These are phyloP conservation scores for Corydoras sp. DNA, from an alignment of 2,113 vertebrate genomes.

Conservation along the genomic window DNA sequence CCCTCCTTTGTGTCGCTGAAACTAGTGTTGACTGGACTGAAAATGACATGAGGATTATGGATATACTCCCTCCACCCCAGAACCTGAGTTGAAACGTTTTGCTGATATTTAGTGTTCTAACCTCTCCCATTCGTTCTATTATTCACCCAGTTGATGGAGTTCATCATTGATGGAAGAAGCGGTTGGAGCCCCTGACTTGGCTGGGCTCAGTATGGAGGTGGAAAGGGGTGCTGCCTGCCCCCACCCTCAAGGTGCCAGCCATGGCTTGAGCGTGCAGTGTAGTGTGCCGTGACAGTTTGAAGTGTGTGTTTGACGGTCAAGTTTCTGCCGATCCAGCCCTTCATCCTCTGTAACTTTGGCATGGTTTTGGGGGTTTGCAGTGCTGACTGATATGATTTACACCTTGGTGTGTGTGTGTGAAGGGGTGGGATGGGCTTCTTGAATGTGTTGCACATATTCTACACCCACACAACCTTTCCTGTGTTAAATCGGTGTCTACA, in stretches of 20 bases:
- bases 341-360: slow-evolving; percentile 40
- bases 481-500: too few relatives aligned
- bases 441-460: too few relatives aligned
- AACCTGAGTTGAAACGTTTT: slow-evolving; percentile 5
- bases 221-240: slow-evolving; percentile 43
- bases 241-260: slow-evolving; percentile 62
- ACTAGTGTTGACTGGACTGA: too few relatives aligned
- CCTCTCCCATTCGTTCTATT: slow-evolving; percentile 28
- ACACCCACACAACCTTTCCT: too few relatives aligned
- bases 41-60: too few relatives aligned
- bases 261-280: slow-evolving; percentile 67
- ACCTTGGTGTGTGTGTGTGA: slow-evolving; percentile 13
- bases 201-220: slow-evolving; percentile 33
- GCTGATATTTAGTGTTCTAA: background rate
- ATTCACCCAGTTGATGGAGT: slow-evolving; percentile 56
- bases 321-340: slow-evolving; percentile 49
- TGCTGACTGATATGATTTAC: slow-evolving; percentile 54
- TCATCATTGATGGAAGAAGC: slow-evolving; percentile 49
- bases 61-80: too few relatives aligned
- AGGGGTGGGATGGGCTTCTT: too few relatives aligned
- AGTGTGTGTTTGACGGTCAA: slow-evolving; percentile 47
- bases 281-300: slow-evolving; percentile 62
- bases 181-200: slow-evolving; percentile 46
- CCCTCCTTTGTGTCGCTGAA: too few relatives aligned
- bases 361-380: slow-evolving; percentile 52